Evolutionary conservation across 2,113 vertebrate genomes (phyloP), one percentile per base, ranked within the genome.

Genomic region (Climacteris rufus): DNA sequence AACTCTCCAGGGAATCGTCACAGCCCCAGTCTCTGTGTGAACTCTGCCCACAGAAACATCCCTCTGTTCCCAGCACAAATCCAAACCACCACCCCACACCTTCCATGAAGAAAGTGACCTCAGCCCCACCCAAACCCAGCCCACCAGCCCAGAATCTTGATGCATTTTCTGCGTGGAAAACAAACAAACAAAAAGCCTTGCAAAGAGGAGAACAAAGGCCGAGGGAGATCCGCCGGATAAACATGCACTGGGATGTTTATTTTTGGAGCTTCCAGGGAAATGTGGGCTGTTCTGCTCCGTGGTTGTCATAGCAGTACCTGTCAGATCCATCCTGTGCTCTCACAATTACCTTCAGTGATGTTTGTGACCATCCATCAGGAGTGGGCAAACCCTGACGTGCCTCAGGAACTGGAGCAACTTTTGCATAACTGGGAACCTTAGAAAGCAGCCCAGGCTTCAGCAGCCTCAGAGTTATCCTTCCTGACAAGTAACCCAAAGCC

Each of bases 261-360:
- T 92, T 95, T 78, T 83, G 87, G 74, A 95, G 64, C 88, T 94
- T 50, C 7, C 92, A 75, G 94, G 93, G 93, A 14, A 19, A 53
- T 30, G 88, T 9, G 4, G 90, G 91, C 68, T 82, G 56, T 47
- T 50, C 3, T 88, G 78, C 70, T 65, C n/a, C 24, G 0, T 49
- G 83, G 91, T 87, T 94, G 94, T 94, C 95, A 90, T 57, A 82
- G 96, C 95, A 95, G 87, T 83, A 94, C 94, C 94, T 96, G 96
- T 88, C 95, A 95, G 69, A 28, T 42, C n/a, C 7, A 2, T 27
- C 14, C 76, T 63, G 82, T 3, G 37, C 83, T 76, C 79, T 56
- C 63, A 16, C 77, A 35, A 13, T 66, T 27, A 7, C 35, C 90
- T 74, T 11, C 60, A 50, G 63, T 49, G 25, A 1, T 25, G 54